A percentile compares a stretch with the other conserved stretches of the same genome.
Evolutionary conservation across 2,797 vertebrate genomes (phyloP).

Genomic region (Siniperca undulata): DNA sequence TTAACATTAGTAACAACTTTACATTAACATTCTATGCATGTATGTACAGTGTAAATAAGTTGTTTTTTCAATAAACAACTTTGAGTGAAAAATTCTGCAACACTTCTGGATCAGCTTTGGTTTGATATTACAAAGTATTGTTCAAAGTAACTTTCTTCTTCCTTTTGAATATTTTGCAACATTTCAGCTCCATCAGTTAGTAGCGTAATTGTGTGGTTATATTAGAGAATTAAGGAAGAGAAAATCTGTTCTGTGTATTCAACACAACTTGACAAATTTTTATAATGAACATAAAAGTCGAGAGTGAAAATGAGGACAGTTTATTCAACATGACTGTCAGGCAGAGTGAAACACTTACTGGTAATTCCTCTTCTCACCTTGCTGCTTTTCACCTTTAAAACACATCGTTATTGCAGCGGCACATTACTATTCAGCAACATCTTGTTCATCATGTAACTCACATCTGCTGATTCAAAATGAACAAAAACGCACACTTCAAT

Average conservation of each 20-base stretch:
- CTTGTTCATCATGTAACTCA: conserved; percentile 29
- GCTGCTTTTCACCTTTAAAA: conserved; percentile 58
- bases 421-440: conserved; percentile 48
- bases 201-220: neutral
- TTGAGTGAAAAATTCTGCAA: neutral
- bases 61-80: neutral
- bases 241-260: conserved; percentile 5
- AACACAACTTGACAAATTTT: neutral
- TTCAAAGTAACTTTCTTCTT: conserved; percentile 12
- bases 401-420: neutral
- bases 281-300: neutral
- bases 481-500: conserved; percentile 39
- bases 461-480: conserved; percentile 32
- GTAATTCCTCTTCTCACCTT: conserved; percentile 46
- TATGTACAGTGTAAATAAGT: neutral
- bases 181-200: conserved; percentile 1
- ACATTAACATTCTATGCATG: neutral
- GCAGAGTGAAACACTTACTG: conserved; percentile 3
- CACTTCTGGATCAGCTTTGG: neutral
- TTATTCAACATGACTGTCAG: conserved; percentile 37
- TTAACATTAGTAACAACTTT: neutral
- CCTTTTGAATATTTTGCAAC: neutral
- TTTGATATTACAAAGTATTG: neutral
- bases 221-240: neutral
- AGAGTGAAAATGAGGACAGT: conserved; percentile 21